Percentiles rank a stretch among this genome's conserved stretches.
These are phyloP conservation scores for Hypomecis atomaria DNA, from an alignment of 2,888 invertebrate genomes.

Conservation along the genomic window DNA sequence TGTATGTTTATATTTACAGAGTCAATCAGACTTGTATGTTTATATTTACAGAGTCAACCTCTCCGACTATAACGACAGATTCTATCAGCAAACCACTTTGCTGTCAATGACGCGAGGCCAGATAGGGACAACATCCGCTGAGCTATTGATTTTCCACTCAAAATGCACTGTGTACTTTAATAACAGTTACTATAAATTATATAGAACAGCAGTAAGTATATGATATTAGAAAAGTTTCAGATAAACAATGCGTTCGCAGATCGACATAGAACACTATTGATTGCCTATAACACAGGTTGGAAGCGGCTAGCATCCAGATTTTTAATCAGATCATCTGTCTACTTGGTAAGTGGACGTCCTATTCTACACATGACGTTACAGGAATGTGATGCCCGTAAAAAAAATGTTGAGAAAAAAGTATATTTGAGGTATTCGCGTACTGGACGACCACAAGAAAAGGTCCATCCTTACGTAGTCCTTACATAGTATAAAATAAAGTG, in stretches of 20 bases:
- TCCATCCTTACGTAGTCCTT: neutral
- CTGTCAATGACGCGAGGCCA: conserved; percentile 26
- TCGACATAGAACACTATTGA: no score
- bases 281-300: no score
- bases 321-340: no score
- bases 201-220: neutral
- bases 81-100: conserved; percentile 35
- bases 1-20: neutral
- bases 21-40: neutral
- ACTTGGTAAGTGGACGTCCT: no score
- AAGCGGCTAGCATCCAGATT: no score
- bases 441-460: conserved; percentile 4
- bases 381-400: no score
- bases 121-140: conserved; percentile 36
- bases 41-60: neutral
- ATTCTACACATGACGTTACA: no score
- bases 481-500: no score
- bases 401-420: neutral
- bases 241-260: no score
- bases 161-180: conserved; percentile 5
- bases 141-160: conserved; percentile 34
- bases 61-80: conserved; percentile 32
- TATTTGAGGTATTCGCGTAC: neutral
- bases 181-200: neutral
- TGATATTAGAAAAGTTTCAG: no score